phyloP scores from a whole-genome alignment of 1,140 invertebrate species.

The Dryas iulia region DNA sequence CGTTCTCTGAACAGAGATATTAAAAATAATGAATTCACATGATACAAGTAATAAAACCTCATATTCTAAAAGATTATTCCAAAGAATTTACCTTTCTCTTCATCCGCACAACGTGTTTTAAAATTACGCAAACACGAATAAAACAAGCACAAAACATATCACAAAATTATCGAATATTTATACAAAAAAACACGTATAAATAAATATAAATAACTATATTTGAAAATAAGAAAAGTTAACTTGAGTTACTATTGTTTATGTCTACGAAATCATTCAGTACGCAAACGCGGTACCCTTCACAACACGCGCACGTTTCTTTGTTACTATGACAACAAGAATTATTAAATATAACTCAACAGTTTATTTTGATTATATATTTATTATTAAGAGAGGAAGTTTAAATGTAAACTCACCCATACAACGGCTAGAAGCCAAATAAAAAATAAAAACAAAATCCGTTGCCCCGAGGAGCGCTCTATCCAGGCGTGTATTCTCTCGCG shows the following conservation, averaged over 20 bases:
- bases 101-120: neutral
- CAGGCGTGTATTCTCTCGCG: conserved; percentile 43
- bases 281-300: conserved; percentile 9
- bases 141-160: neutral
- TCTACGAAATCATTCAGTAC: conserved; percentile 40
- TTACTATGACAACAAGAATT: conserved; percentile 27
- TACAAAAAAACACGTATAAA: neutral
- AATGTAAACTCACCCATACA: conserved; percentile 79
- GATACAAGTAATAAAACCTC: neutral
- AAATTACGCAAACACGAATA: neutral
- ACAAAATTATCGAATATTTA: neutral
- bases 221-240: neutral
- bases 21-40: neutral
- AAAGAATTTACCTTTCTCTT: conserved; percentile 2
- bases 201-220: neutral
- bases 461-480: conserved; percentile 60
- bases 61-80: neutral
- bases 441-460: conserved; percentile 71
- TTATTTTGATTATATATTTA: neutral
- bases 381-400: conserved; percentile 22
- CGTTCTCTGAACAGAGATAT: neutral
- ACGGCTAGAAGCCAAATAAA: conserved; percentile 81
- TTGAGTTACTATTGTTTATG: conserved; percentile 46
- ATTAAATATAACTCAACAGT: neutral
- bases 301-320: conserved; percentile 37